phyloP scores from a whole-genome alignment of 2,888 invertebrate species.

The Parnassius apollo region DNA sequence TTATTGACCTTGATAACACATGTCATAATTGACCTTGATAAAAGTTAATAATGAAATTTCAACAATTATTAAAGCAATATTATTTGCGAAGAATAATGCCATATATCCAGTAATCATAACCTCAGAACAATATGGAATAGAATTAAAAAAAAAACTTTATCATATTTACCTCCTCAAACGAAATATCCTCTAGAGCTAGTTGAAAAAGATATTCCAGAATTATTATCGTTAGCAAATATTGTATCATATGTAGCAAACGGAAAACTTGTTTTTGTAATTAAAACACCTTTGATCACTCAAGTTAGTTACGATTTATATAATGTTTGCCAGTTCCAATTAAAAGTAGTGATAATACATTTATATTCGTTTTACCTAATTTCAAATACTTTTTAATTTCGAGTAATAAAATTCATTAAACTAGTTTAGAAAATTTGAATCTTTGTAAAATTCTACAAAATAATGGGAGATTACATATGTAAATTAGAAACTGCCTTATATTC shows the following conservation, averaged over 20 bases:
- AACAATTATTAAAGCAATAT: conserved; percentile 7
- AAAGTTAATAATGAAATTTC: conserved; percentile 32
- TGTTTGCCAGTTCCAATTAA: too few species aligned
- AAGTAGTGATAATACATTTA: conserved; percentile 7
- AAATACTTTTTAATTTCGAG: conserved; percentile 29
- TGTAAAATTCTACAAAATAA: conserved; percentile 27
- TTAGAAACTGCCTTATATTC: conserved; percentile 30
- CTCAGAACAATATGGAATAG: background rate
- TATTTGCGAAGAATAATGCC: conserved; percentile 29
- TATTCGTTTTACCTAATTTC: conserved; percentile 32
- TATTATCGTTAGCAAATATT: too few species aligned
- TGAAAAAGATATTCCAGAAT: too few species aligned
- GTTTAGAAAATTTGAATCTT: conserved; percentile 25
- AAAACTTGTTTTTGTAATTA: background rate
- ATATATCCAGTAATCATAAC: conserved; percentile 15
- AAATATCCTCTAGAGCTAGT: too few species aligned
- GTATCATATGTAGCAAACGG: too few species aligned
- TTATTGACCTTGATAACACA: conserved; percentile 31
- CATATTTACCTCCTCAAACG: background rate
- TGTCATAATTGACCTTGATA: conserved; percentile 30
- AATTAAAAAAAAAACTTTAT: conserved; percentile 1
- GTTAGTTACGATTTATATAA: too few species aligned
- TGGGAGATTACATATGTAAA: conserved; percentile 28
- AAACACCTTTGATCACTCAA: too few species aligned
- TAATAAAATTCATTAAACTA: conserved; percentile 28